Evolutionary conservation across 2,888 invertebrate species (phyloP).

Genomic region (Euzophera pinguis): DNA sequence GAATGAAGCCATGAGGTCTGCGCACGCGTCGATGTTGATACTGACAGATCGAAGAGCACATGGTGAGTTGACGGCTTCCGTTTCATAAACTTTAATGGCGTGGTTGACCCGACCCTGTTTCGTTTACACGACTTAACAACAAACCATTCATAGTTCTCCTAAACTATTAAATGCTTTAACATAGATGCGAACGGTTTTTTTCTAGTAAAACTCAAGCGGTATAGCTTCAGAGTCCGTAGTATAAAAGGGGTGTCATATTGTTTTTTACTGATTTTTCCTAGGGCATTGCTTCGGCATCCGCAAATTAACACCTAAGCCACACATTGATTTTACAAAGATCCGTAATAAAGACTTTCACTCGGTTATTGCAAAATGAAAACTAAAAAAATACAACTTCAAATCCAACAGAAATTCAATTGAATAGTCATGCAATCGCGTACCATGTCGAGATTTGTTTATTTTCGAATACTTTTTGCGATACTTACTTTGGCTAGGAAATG

Average conservation of each 20-base stretch:
- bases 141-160: constrained; percentile 64
- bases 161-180: constrained; percentile 56
- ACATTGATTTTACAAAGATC: too few relatives aligned
- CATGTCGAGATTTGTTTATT: constrained; percentile 7
- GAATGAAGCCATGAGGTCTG: constrained; percentile 20
- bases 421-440: constrained; percentile 9
- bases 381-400: not conserved
- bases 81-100: constrained; percentile 76
- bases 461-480: constrained; percentile 1
- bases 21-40: constrained; percentile 58
- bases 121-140: constrained; percentile 65
- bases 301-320: too few relatives aligned
- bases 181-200: not conserved
- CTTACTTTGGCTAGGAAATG: constrained; percentile 6
- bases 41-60: constrained; percentile 71
- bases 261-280: too few relatives aligned
- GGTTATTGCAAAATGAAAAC: not conserved
- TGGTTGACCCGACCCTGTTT: constrained; percentile 79
- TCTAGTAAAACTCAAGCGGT: too few relatives aligned
- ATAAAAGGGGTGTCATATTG: too few relatives aligned
- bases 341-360: not conserved
- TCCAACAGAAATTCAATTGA: constrained; percentile 1
- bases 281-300: too few relatives aligned
- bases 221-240: too few relatives aligned
- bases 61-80: constrained; percentile 72